These are phyloP conservation scores for Zosterops hypoxanthus DNA, from an alignment of 2,113 vertebrate genomes.

Conservation along the genomic window DNA sequence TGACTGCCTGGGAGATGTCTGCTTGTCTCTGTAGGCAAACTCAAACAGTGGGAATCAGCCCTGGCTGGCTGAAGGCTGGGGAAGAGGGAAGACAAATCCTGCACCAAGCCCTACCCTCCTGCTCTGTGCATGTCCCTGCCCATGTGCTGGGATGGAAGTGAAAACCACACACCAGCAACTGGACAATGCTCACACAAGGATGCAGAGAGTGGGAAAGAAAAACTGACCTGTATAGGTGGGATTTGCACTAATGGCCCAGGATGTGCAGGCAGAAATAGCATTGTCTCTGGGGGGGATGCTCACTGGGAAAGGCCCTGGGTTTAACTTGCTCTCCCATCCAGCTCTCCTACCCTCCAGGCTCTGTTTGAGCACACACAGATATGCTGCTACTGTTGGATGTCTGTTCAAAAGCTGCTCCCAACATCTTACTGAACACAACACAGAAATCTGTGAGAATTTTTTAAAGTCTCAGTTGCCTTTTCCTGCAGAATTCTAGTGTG, in stretches of 20 bases:
- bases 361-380: neutral
- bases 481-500: neutral
- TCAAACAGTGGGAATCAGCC: neutral
- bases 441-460: neutral
- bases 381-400: neutral
- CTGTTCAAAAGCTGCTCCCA: neutral
- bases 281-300: neutral
- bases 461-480: neutral
- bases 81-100: neutral
- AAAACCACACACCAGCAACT: neutral
- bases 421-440: neutral
- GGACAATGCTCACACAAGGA: neutral
- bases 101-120: neutral
- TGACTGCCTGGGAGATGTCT: neutral
- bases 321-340: neutral
- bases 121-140: neutral
- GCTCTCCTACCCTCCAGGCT: neutral
- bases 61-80: neutral
- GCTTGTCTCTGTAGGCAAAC: neutral
- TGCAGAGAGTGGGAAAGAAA: neutral
- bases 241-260: neutral
- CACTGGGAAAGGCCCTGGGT: neutral
- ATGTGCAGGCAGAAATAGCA: neutral
- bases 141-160: neutral
- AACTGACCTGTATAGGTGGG: neutral